Percentiles rank a stretch among this genome's conserved stretches.
These are phyloP conservation scores for Hafferia zeledoni DNA, from an alignment of 2,797 vertebrate genomes.

Conservation along the genomic window DNA sequence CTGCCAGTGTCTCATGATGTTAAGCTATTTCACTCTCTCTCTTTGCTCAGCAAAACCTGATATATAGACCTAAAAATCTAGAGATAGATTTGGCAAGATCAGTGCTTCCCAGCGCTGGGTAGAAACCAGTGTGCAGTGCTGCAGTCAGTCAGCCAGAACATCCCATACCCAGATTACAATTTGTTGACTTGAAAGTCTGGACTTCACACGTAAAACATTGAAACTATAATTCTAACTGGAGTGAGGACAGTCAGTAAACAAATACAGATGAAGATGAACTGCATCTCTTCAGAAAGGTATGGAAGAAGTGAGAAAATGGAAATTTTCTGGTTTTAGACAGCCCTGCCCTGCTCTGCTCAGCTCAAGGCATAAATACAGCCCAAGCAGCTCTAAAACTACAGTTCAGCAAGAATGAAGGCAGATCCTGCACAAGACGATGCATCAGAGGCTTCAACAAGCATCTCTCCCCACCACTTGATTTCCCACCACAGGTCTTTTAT, in stretches of 20 bases:
- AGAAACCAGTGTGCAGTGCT: not conserved
- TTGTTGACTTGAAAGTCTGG: slow-evolving; percentile 48
- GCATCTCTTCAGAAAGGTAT: slow-evolving; percentile 53
- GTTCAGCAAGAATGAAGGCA: slow-evolving; percentile 36
- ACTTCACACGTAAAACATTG: slow-evolving; percentile 22
- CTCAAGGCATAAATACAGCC: slow-evolving; percentile 19
- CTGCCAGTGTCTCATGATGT: slow-evolving; percentile 21
- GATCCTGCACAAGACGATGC: slow-evolving; percentile 15
- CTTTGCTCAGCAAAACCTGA: slow-evolving; percentile 23
- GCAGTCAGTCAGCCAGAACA: not conserved
- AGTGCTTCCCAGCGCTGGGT: not conserved
- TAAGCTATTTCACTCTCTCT: not conserved
- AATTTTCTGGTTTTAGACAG: not conserved
- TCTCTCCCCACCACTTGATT: not conserved
- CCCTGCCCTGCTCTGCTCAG: slow-evolving; percentile 34
- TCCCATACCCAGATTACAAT: slow-evolving; percentile 44
- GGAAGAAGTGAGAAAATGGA: slow-evolving; percentile 8
- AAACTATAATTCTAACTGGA: slow-evolving; percentile 38
- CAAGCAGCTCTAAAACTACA: slow-evolving; percentile 17
- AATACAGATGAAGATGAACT: slow-evolving; percentile 35
- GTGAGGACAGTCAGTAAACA: slow-evolving; percentile 51
- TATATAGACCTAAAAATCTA: not conserved
- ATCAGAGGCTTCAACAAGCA: slow-evolving; percentile 1
- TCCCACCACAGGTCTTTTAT: not conserved
- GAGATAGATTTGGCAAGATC: slow-evolving; percentile 32